Evolutionary conservation across 2,113 vertebrate species (phyloP).

Genomic region (Nycticebus coucang): DNA sequence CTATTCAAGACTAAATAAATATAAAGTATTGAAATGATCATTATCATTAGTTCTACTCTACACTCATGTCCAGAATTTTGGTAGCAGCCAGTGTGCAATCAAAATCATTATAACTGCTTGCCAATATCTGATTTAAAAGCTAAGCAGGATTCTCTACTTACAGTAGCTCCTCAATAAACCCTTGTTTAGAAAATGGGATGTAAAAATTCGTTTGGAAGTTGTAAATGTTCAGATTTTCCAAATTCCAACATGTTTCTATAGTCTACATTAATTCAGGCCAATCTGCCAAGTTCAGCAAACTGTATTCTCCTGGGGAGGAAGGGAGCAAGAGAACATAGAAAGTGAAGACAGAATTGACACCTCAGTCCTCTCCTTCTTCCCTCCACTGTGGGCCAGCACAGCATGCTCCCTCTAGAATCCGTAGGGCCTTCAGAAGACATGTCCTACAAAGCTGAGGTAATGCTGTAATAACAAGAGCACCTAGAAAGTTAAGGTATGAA

Average conservation of each 20-base stretch:
- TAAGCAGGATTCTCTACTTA: background rate
- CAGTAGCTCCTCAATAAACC: background rate
- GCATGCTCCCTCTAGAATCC: background rate
- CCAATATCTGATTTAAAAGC: conserved; percentile 22
- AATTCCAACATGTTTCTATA: conserved; percentile 13
- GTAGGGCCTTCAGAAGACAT: background rate
- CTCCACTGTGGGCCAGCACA: background rate
- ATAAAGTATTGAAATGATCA: background rate
- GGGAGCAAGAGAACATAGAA: background rate
- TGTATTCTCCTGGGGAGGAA: background rate
- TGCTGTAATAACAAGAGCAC: background rate
- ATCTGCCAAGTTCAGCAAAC: background rate
- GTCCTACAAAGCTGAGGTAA: background rate
- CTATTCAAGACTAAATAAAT: background rate
- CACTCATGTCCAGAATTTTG: background rate
- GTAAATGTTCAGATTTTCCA: conserved; percentile 21
- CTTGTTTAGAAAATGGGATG: background rate
- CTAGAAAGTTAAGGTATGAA: conserved; percentile 8
- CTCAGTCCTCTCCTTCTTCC: background rate
- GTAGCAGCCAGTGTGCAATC: background rate
- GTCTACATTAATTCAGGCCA: background rate
- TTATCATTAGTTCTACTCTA: background rate
- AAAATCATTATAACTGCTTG: background rate
- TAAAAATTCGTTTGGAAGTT: conserved; percentile 21
- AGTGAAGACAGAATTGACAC: background rate